Base-by-base conservation (phyloP, 2,797 vertebrate species). In the Pteropus rufus region DNA sequence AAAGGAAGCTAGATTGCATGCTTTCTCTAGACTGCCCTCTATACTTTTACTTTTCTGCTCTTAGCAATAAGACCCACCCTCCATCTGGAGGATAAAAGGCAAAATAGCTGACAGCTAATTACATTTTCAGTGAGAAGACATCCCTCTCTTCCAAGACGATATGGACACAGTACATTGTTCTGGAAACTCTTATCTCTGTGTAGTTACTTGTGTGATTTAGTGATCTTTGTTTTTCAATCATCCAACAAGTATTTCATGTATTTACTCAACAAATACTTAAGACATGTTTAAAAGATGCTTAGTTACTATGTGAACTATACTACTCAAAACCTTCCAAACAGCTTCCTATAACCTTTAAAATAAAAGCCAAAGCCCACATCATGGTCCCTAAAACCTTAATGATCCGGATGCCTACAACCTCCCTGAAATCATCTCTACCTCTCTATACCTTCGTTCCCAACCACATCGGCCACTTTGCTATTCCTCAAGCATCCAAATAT, bases 221-320 rank as follows among this genome's bases (percentile, higher is more conserved):
- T 31, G 86, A 77, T 97, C 86, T 96, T 96, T 97, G 89, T 94
- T 97, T 97, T 97, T 94, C 94, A 94, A 73, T 97, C 94, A 84
- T 44, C 60, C 65, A 83, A 56, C 24, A 94, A 96, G 64, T 75
- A 85, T 87, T 95, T 95, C 91, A 91, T 81, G 70, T 86, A 96
- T 96, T 93, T 60, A 46, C 76, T 97, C 85, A 94, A 96, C 79
- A 97, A 96, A 97, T 95, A 97, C 96, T 95, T 65, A 67, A 67
- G 69, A 52, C 65, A 89, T 95, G 91, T 95, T 93, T 89, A 96
- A 91, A 84, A 88, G 93, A 94, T 84, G 60, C 23, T 34, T 67
- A 31, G 84, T 93, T 80, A 91, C 70, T 80, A 44, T 73, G 87
- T 87, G 81, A 73, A 62, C 34, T 36, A 15, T 64, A 49, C 64